Percentiles rank a stretch among this genome's conserved stretches.
phyloP scores from a whole-genome alignment of 23 tunicate genomes.

The Botrylloides violaceus region DNA sequence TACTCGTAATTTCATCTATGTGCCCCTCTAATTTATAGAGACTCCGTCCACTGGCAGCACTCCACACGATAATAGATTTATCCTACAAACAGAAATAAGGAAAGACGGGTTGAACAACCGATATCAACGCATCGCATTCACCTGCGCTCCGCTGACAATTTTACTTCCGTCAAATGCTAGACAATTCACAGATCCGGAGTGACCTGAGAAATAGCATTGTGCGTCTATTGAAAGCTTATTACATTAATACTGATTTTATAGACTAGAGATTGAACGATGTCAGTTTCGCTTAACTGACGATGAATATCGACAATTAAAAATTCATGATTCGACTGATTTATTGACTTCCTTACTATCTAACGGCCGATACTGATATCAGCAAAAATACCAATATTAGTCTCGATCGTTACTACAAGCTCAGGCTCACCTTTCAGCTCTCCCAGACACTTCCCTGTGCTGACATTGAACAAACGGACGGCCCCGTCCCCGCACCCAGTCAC shows the following conservation, averaged over 20 bases:
- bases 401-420: no score
- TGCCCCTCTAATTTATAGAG: slow-evolving; percentile 63
- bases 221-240: no score
- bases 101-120: background rate
- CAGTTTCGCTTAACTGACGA: no score
- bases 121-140: no score
- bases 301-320: no score
- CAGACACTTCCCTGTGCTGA: slow-evolving; percentile 88
- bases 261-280: no score
- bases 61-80: slow-evolving; percentile 47
- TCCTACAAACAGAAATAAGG: slow-evolving; percentile 25
- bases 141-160: slow-evolving; percentile 48
- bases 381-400: no score
- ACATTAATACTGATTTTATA: no score
- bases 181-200: slow-evolving; percentile 42
- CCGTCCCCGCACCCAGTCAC: slow-evolving; percentile 89
- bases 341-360: no score
- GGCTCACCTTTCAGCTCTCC: slow-evolving; percentile 44
- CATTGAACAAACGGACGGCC: slow-evolving; percentile 57
- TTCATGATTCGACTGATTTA: no score
- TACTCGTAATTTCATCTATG: slow-evolving; percentile 50
- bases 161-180: slow-evolving; percentile 59
- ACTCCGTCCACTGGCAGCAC: slow-evolving; percentile 53
- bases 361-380: no score
- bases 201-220: no score